Conservation (phyloP, 2,888 invertebrate genomes). For the Gymnosoma rotundatum region DNA sequence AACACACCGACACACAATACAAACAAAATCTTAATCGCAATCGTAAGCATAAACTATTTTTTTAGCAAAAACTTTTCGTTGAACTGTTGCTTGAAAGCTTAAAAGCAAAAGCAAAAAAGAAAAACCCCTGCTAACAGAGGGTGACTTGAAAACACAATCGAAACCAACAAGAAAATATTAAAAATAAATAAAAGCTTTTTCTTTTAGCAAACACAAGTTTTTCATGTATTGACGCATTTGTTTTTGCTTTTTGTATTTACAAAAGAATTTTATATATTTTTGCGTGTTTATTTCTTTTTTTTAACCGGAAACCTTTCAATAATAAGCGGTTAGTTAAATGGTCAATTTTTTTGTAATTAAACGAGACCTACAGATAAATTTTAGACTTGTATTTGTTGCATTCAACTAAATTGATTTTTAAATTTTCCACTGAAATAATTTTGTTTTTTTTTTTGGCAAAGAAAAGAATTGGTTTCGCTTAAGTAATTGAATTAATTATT, state of each 20-base stretch:
- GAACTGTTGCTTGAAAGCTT: constrained; percentile 10
- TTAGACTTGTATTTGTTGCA: not conserved
- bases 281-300: constrained; percentile 13
- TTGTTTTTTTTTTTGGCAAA: not conserved
- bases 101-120: no score
- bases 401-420: not conserved
- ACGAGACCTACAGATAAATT: no score
- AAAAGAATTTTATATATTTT: constrained; percentile 31
- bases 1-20: not conserved
- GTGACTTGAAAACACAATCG: constrained; percentile 36
- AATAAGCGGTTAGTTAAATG: constrained; percentile 54
- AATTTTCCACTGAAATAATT: constrained; percentile 6
- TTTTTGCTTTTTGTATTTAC: constrained; percentile 25
- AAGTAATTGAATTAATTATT: constrained; percentile 68
- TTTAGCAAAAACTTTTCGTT: constrained; percentile 8
- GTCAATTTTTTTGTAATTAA: no score
- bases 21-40: not conserved
- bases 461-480: constrained; percentile 51
- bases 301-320: constrained; percentile 66
- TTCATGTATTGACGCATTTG: not conserved
- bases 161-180: not conserved
- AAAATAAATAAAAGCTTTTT: constrained; percentile 23
- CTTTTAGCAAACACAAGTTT: not conserved
- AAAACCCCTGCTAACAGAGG: constrained; percentile 39
- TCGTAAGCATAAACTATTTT: not conserved